Evolutionary conservation across 2,797 vertebrate species (phyloP).

Genomic region (Nannoperca australis): DNA sequence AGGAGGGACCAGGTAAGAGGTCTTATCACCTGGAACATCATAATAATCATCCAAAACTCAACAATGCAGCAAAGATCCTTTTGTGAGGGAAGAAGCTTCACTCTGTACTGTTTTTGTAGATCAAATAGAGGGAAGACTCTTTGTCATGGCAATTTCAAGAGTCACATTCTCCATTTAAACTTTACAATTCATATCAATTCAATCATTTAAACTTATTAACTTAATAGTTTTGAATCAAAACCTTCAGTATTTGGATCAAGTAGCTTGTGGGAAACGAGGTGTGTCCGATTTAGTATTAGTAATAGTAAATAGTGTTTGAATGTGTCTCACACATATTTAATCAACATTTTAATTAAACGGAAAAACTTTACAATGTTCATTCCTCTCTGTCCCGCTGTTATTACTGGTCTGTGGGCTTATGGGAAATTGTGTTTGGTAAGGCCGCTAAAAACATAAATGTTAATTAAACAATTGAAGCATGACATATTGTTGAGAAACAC

Average conservation of each 20-base stretch:
- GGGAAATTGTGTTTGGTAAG: too few relatives aligned
- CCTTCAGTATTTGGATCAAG: background rate
- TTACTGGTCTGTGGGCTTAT: too few relatives aligned
- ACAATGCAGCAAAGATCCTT: background rate
- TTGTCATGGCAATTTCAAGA: too few relatives aligned
- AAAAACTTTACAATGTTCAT: too few relatives aligned
- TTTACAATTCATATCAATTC: background rate
- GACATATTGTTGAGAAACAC: too few relatives aligned
- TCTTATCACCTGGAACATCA: background rate
- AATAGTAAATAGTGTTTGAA: too few relatives aligned
- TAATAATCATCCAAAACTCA: background rate
- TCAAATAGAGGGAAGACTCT: background rate
- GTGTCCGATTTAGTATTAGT: too few relatives aligned
- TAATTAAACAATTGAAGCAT: too few relatives aligned
- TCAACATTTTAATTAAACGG: background rate
- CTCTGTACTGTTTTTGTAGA: background rate
- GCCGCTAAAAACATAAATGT: too few relatives aligned
- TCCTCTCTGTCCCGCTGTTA: too few relatives aligned
- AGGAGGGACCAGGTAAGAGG: conserved; percentile 89
- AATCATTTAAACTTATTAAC: background rate
- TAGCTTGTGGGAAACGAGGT: background rate
- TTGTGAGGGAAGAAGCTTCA: background rate
- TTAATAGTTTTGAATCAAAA: background rate
- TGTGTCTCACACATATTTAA: background rate
- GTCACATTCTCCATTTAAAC: background rate